Evolutionary conservation across 2,113 vertebrate species (phyloP).

Genomic region (Cephalophus harveyi): DNA sequence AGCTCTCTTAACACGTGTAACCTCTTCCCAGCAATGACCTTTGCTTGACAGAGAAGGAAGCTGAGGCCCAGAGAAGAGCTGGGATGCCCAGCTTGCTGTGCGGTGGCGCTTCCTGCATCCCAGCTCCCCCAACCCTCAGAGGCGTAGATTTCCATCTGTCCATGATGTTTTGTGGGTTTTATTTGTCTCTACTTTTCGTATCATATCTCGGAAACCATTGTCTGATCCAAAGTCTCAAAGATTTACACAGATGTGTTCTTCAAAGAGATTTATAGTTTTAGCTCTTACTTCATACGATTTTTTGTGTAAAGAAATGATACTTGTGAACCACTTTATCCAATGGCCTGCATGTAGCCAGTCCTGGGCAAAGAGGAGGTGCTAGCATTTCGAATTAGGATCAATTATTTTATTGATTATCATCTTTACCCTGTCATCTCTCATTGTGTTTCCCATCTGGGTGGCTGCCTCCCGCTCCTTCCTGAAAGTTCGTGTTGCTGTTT

Average conservation of each 20-base stretch:
- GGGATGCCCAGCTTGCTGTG: background rate
- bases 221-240: background rate
- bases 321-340: background rate
- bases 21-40: background rate
- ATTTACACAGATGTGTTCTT: background rate
- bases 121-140: background rate
- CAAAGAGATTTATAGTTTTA: background rate
- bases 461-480: background rate
- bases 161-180: accelerated
- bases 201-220: background rate
- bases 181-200: background rate
- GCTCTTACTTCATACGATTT: background rate
- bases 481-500: background rate
- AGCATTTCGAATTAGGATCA: background rate
- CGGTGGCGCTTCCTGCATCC: no score
- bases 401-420: background rate
- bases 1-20: accelerated
- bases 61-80: background rate
- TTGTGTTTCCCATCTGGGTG: background rate
- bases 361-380: background rate
- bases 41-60: background rate
- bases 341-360: background rate
- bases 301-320: background rate
- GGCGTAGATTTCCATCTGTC: background rate
- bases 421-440: background rate